These are phyloP conservation scores for Synergus laeviventris DNA, from an alignment of 2,888 invertebrate genomes.

Conservation along the genomic window DNA sequence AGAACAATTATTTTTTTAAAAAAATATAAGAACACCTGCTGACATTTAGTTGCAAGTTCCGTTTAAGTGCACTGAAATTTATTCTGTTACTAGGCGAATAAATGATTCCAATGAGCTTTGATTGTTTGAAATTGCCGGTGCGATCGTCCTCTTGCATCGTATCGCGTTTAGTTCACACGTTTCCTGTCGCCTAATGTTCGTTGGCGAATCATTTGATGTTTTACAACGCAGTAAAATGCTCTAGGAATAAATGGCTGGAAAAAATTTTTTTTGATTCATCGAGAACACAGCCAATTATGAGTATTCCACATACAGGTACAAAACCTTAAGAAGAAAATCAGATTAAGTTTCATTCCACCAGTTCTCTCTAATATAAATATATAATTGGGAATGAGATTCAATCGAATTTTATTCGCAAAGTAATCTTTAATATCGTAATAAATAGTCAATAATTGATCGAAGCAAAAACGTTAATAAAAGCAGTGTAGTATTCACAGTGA, in stretches of 20 bases:
- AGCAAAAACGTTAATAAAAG: neutral
- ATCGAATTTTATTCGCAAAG: neutral
- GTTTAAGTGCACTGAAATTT: slow-evolving; percentile 11
- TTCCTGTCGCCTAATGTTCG: neutral
- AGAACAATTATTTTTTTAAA: no score
- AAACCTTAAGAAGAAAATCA: neutral
- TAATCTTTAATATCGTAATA: no score
- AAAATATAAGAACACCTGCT: no score
- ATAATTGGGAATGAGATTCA: neutral
- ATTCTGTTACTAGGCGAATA: slow-evolving; percentile 20
- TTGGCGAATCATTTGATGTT: neutral
- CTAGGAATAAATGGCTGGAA: no score
- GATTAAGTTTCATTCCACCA: neutral
- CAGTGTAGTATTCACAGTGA: neutral
- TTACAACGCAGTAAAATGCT: no score
- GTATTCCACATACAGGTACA: no score
- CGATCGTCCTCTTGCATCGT: slow-evolving; percentile 11
- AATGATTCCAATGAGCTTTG: slow-evolving; percentile 24
- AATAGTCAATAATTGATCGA: no score
- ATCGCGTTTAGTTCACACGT: slow-evolving; percentile 18
- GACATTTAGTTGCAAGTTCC: neutral
- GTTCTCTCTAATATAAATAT: neutral
- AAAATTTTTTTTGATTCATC: no score
- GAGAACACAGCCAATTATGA: no score
- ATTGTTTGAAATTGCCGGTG: slow-evolving; percentile 29